A percentile compares a stretch with the other conserved stretches of the same genome.
Conservation (phyloP, 2,888 invertebrate species). For the Chironomus riparius region DNA sequence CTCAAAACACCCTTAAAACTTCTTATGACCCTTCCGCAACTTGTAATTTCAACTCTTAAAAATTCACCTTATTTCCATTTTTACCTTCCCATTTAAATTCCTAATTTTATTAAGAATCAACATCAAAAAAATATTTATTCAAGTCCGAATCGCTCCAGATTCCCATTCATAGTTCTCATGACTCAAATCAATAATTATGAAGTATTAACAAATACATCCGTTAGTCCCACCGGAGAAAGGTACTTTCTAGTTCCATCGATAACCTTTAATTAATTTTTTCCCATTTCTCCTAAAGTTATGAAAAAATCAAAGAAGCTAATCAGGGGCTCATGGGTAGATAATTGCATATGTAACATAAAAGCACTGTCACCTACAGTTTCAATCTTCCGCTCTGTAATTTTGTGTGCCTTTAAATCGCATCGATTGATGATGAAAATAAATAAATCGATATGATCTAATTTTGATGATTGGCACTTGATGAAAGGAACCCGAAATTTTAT, state of each 20-base stretch:
- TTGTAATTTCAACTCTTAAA: too few species aligned
- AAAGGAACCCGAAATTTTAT: neutral
- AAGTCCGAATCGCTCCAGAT: too few species aligned
- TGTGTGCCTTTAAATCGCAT: neutral
- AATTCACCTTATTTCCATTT: too few species aligned
- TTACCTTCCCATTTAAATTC: too few species aligned
- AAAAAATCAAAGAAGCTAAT: neutral
- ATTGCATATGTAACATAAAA: neutral
- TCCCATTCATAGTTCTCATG: too few species aligned
- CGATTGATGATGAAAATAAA: neutral
- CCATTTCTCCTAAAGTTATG: neutral
- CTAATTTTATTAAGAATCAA: too few species aligned
- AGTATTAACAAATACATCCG: neutral
- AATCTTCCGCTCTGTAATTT: conserved; percentile 17
- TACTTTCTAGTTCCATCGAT: neutral
- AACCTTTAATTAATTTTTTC: too few species aligned
- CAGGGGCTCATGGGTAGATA: too few species aligned
- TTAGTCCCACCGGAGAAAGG: neutral
- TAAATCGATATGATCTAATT: neutral
- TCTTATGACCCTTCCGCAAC: too few species aligned
- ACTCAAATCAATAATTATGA: neutral
- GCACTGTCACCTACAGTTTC: conserved; percentile 8
- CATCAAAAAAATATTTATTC: too few species aligned
- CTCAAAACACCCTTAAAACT: too few species aligned
- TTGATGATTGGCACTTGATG: neutral